phyloP scores from a whole-genome alignment of 1,140 invertebrate species.

The Arctopsyche grandis region DNA sequence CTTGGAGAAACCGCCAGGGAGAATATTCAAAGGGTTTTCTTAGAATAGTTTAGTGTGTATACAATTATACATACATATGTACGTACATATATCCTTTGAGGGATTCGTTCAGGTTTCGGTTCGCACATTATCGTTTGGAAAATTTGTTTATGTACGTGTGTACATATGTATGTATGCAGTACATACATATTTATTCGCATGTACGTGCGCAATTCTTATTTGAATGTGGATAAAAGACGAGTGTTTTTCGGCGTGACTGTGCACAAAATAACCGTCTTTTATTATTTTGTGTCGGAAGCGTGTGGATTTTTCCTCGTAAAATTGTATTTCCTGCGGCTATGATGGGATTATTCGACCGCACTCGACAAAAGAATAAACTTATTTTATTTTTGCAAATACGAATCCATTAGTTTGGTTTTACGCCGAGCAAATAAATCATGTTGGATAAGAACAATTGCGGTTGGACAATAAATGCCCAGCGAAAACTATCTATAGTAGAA shows the following conservation, averaged over 20 bases:
- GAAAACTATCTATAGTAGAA: no score
- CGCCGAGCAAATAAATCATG: constrained; percentile 13
- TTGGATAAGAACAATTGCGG: constrained; percentile 4
- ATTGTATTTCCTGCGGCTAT: constrained; percentile 2
- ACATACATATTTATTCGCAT: no score
- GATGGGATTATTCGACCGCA: constrained; percentile 9
- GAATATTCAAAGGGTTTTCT: neutral
- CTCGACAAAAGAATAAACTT: neutral
- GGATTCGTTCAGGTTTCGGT: no score
- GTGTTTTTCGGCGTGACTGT: no score
- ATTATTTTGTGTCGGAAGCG: neutral
- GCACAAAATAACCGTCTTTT: no score
- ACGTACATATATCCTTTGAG: neutral
- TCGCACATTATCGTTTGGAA: no score
- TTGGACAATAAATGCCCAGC: neutral
- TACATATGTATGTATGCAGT: no score
- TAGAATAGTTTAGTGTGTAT: neutral
- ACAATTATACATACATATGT: neutral
- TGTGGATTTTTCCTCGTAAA: neutral
- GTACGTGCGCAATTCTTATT: no score
- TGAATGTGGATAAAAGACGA: no score
- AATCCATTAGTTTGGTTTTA: constrained; percentile 25
- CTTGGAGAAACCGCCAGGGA: neutral
- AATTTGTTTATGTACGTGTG: no score
- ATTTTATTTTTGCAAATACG: constrained; percentile 3